Evolutionary conservation across 2,113 vertebrate species (phyloP), one percentile per base, ranked within the genome.

Genomic region (Gallinago paraguaiae): DNA sequence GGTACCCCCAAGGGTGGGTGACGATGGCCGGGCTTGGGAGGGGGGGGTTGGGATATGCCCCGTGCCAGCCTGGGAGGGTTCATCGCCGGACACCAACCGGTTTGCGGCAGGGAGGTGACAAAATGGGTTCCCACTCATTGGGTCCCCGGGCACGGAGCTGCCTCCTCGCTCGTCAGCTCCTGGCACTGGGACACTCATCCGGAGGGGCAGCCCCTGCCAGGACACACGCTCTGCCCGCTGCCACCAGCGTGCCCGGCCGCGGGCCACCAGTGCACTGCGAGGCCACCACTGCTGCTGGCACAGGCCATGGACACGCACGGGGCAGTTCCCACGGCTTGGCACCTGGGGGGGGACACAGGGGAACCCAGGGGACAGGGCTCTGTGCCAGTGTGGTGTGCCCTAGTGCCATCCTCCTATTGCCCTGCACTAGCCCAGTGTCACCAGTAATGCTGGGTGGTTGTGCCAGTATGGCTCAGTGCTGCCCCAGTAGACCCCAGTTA

Each of bases 121-220:
- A 90, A 95, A 88, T 64, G 83, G 78, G 88, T 43, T 88, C 63
- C 90, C 0, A 30, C 72, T 93, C 93, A 94, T 96, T 96, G 92
- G 78, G 78, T 83, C 60, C 76, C 84, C 1, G 10, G 35, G 93
- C 92, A 93, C 90, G 13, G 51, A 90, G 76, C 46, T 93, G 64
- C 27, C 24, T 92, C 51, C 61, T 77, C 28, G 12, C 83, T 68
- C 1, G 50, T 86, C 92, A 95, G 68, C 92, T 92, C 25, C 80
- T 86, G 96, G 95, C 96, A 94, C 77, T 93, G 17, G 82, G 48
- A 93, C 12, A 4, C 60, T 88, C 91, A 88, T 95, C 96, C 92
- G 84, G 95, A 89, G 74, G 60, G 75, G 35, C 57, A 89, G 83
- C 33, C 69, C 80, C 1, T 89, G 94, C 95, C 94, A 95, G 93